Evolutionary conservation across 2,113 vertebrate species (phyloP), one percentile per base, ranked within the genome.

Genomic region (Physeter macrocephalus): DNA sequence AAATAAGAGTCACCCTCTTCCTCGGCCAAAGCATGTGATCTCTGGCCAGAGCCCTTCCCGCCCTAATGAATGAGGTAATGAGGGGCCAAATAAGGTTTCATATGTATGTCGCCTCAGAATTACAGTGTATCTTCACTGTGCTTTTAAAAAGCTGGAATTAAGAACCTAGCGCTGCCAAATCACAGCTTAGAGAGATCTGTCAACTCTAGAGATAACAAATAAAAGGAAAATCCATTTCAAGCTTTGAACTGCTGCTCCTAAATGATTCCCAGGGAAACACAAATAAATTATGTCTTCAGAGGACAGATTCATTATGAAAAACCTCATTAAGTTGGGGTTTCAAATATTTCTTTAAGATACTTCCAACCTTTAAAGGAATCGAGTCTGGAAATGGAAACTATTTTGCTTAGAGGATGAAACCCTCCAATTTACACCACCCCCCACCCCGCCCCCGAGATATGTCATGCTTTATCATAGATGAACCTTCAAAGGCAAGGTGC

Each of bases 81-180:
- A 92, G 93, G 67, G 93, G 90, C 77, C 95, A 88, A 93, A 59
- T 64, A 59, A 96, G 95, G 94, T 71, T 85, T 78, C 72, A 13
- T 66, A 72, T 8, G 34, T 10, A 59, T 12, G 27, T 25, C 8
- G 3, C 90, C 71, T 64, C 43, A 71, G 81, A 83, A 81, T 85
- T 52, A 66, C 77, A 43, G 34, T 69, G 93, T 61, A 83, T 41
- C 64, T 82, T 80, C 61, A 93, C 86, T 88, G 69, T 54, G 69
- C 85, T 91, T 77, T 72, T 17, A 59, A 88, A 90, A 69, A 91
- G 39, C 69, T 81, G 71, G 49, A 39, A 90, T 36, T 27, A 84
- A 94, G 46, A 83, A 57, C 67, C 54, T 67, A 83, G 57, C 57
- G 46, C 80, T 90, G 91, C 80, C 84, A 92, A 84, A 62, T 71